Conservation (phyloP, 2,113 vertebrate genomes). For the Pteruthius melanotis region DNA sequence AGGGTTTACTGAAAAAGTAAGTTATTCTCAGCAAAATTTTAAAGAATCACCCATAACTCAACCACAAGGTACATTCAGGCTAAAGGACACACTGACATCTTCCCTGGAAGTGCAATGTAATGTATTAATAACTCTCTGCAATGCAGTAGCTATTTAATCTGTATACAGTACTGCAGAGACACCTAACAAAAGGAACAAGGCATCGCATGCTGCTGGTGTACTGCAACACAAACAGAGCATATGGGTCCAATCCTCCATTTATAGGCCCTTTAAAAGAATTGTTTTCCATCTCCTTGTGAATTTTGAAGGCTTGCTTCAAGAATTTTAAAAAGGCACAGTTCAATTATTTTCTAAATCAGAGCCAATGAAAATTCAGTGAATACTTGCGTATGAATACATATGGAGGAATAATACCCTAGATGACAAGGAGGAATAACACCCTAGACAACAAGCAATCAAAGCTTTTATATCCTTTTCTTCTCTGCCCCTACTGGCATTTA, state of each 20-base stretch:
- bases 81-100: constrained; percentile 54
- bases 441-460: not conserved
- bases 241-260: not conserved
- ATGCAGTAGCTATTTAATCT: constrained; percentile 59
- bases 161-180: constrained; percentile 40
- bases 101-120: not conserved
- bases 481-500: not conserved
- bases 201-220: constrained; percentile 22
- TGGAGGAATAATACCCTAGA: not conserved
- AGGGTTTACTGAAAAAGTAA: not conserved
- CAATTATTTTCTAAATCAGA: not conserved
- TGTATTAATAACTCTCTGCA: constrained; percentile 51
- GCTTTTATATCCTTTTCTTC: not conserved
- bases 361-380: not conserved
- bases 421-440: not conserved
- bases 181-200: constrained; percentile 38
- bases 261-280: not conserved
- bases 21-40: not conserved
- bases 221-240: constrained; percentile 6
- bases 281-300: not conserved
- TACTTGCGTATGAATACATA: not conserved
- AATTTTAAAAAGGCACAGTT: not conserved
- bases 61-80: not conserved
- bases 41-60: not conserved
- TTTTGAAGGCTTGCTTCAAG: not conserved